Conservation (phyloP, 2,888 invertebrate species). For the Leptinotarsa haldemani region DNA sequence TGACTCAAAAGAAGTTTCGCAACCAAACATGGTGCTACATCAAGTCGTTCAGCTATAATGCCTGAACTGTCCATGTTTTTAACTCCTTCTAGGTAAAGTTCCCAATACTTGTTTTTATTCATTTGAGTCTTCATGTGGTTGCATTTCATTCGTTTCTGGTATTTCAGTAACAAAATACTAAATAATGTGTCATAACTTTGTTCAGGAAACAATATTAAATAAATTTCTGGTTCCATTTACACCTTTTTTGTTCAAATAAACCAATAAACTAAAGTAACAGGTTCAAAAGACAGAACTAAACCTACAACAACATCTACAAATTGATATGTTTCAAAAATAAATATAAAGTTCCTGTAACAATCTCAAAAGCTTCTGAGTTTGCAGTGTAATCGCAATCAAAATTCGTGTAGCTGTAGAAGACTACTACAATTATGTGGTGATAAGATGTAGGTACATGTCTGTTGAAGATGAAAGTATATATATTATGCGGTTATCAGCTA, state of each 20-base stretch:
- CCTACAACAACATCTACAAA: no score
- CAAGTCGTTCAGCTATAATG: conserved; percentile 70
- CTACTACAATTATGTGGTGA: no score
- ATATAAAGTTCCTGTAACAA: no score
- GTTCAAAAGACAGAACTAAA: no score
- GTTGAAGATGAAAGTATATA: no score
- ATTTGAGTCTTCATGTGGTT: conserved; percentile 72
- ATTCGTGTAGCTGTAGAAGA: no score
- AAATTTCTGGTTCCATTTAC: conserved; percentile 44
- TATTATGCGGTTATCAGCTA: no score
- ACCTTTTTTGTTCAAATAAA: background rate
- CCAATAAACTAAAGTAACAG: no score
- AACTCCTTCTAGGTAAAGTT: conserved; percentile 65
- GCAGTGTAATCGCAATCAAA: no score
- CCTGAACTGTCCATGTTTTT: conserved; percentile 68
- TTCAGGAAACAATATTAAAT: conserved; percentile 47
- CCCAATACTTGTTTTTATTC: conserved; percentile 66
- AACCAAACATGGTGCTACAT: conserved; percentile 71
- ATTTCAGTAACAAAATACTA: conserved; percentile 77
- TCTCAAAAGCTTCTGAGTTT: no score
- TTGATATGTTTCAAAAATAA: no score
- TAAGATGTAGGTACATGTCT: no score
- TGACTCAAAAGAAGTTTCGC: conserved; percentile 72
- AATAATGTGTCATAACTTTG: conserved; percentile 73
- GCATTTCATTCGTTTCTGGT: conserved; percentile 74